phyloP scores from a whole-genome alignment of 2,113 vertebrate genomes.

The Spizaetus ornatus region DNA sequence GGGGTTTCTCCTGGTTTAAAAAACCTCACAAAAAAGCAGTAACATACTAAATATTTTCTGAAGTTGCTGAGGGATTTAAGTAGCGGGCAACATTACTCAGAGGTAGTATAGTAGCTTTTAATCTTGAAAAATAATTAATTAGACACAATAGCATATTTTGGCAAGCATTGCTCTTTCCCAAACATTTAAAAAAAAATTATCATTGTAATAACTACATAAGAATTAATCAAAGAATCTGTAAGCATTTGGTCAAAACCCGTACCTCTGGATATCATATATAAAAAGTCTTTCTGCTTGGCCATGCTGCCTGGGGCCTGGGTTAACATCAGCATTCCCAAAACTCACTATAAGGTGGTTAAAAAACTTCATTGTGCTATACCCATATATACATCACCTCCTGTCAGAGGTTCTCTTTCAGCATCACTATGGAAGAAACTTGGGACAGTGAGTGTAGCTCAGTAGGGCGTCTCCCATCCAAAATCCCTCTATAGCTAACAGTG shows the following conservation, averaged over 20 bases:
- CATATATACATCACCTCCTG: neutral
- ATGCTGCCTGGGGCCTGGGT: neutral
- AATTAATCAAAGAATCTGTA: neutral
- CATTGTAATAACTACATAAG: neutral
- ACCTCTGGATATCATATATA: accelerated
- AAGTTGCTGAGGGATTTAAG: neutral
- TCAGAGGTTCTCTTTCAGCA: neutral
- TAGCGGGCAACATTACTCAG: neutral
- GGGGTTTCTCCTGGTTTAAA: neutral
- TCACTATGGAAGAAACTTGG: neutral
- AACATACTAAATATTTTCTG: neutral
- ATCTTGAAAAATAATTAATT: neutral
- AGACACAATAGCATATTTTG: neutral
- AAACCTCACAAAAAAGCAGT: neutral
- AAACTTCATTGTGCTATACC: neutral
- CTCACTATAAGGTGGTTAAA: neutral
- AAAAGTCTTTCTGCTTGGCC: neutral
- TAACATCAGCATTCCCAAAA: neutral
- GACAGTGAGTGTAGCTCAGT: neutral
- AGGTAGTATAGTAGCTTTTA: neutral
- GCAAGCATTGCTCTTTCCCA: neutral
- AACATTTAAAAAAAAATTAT: neutral
- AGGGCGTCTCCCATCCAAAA: neutral
- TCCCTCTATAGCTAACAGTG: neutral
- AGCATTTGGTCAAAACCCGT: neutral